Percentiles rank a stretch among this genome's conserved stretches.
Evolutionary conservation across 1,140 invertebrate species (phyloP).

Genomic region (Neomicropteryx cornuta): DNA sequence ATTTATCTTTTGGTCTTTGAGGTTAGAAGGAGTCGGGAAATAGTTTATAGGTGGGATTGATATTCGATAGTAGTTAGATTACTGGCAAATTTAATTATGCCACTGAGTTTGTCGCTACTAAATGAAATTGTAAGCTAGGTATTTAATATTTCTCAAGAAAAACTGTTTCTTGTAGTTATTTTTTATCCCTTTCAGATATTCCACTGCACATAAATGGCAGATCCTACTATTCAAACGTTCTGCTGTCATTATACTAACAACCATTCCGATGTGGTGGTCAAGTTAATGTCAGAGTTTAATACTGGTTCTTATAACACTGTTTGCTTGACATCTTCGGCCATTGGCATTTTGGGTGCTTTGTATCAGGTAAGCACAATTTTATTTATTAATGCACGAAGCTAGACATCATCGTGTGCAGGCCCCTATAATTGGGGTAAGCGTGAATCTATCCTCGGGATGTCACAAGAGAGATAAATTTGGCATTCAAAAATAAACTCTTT

Average conservation of each 20-base stretch:
- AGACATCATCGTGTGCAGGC: background rate
- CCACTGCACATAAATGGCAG: conserved; percentile 47
- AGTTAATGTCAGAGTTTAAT: conserved; percentile 57
- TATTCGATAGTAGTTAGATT: too few species aligned
- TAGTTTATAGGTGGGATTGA: too few species aligned
- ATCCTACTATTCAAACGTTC: conserved; percentile 70
- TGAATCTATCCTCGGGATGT: too few species aligned
- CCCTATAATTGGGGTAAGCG: conserved; percentile 4
- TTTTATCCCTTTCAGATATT: too few species aligned
- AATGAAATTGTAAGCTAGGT: too few species aligned
- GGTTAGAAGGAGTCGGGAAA: too few species aligned
- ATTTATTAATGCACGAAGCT: background rate
- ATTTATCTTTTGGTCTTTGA: too few species aligned
- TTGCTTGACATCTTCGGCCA: conserved; percentile 56
- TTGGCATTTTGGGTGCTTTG: conserved; percentile 60
- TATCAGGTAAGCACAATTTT: conserved; percentile 51
- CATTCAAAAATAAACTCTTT: background rate
- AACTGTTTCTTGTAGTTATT: too few species aligned
- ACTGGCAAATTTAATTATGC: too few species aligned
- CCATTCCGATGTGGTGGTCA: conserved; percentile 44
- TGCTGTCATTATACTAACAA: conserved; percentile 59
- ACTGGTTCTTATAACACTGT: conserved; percentile 58
- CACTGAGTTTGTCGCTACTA: too few species aligned
- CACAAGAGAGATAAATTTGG: too few species aligned
- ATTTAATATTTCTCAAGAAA: too few species aligned